These are phyloP conservation scores for Orchesella flavescens DNA, from an alignment of 2,888 invertebrate genomes.

Conservation along the genomic window DNA sequence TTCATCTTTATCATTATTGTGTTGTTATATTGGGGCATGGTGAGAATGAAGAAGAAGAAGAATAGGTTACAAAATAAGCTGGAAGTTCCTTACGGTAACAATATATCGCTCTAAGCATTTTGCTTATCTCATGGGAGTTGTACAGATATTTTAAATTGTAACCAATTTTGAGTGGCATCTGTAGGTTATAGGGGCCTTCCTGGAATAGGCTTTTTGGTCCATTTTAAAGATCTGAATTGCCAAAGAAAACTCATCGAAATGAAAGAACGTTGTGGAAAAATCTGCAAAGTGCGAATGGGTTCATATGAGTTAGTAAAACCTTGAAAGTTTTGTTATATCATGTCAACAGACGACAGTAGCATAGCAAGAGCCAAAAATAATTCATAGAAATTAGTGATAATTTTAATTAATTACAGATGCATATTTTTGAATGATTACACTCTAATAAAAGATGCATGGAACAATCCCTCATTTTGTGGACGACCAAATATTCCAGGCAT, in stretches of 20 bases:
- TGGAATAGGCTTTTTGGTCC: constrained; percentile 48
- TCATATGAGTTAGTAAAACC: constrained; percentile 52
- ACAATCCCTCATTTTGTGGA: constrained; percentile 54
- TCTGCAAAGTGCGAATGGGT: constrained; percentile 61
- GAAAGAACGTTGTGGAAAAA: constrained; percentile 38
- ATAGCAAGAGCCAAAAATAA: no score
- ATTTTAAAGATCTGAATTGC: constrained; percentile 37
- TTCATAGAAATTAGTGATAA: no score
- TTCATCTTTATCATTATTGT: background rate
- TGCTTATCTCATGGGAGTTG: no score
- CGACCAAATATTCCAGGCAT: constrained; percentile 56
- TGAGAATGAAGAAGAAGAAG: background rate
- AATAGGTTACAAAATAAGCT: background rate
- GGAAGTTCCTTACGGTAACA: background rate
- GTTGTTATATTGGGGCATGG: background rate
- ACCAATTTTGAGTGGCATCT: no score
- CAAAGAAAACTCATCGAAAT: constrained; percentile 34
- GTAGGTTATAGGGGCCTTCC: constrained; percentile 58
- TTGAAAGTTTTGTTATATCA: background rate
- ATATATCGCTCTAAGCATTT: no score
- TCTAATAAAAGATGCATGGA: constrained; percentile 60
- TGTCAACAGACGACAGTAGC: background rate
- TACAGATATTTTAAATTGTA: no score
- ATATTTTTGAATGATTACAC: constrained; percentile 62
- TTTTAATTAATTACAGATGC: constrained; percentile 27